Base-by-base conservation (phyloP, 1,140 invertebrate genomes). In the Tribolium castaneum region DNA sequence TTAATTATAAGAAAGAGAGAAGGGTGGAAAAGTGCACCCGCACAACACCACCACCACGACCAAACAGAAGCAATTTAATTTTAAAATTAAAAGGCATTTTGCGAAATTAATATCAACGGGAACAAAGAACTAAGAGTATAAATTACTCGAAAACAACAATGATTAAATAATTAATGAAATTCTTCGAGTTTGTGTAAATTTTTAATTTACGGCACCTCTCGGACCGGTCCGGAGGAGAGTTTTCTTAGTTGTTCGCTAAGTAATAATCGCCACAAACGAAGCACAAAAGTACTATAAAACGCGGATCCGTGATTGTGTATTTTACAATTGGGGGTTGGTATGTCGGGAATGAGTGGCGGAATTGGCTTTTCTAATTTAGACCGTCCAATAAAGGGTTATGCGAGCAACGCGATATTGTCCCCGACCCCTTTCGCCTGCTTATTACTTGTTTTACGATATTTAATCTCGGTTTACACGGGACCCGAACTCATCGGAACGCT, bases 121-220 rank as follows among this genome's bases (percentile, higher is more conserved):
- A 45, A 78, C 76, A 76, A 76, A 77, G 75, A 82, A 70, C 14
- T 34, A 72, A 56, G 59, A 59, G 39, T 50, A 74, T 51, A 74
- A 78, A 80, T 78, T 74, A 76, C 76, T 76, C 59, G 49, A 77
- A 77, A 80, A 79, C 77, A 80, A 82, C 82, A 82, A 82, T 82
- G 81, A 83, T 83, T 83, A 80, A 83, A 82, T 83, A 80, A 83
- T 83, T 83, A 83, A 83, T 83, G 81, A 83, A 83, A 83, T 83
- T 82, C 82, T 78, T 83, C 77, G 77, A 82, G 80, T 83, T 81
- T 76, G 79, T 77, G 66, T 79, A 76, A 77, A 78, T 80, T 81
- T 82, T 78, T 75, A 77, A 77, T 75, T 71, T 71, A 75, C 71
- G 34, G 75, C 78, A 82, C 81, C 81, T 78, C 77, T 51, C 49